A percentile compares a stretch with the other conserved stretches of the same genome.
These are phyloP conservation scores for Aleiodes leptofemur DNA, from an alignment of 2,888 invertebrate genomes.

Conservation along the genomic window DNA sequence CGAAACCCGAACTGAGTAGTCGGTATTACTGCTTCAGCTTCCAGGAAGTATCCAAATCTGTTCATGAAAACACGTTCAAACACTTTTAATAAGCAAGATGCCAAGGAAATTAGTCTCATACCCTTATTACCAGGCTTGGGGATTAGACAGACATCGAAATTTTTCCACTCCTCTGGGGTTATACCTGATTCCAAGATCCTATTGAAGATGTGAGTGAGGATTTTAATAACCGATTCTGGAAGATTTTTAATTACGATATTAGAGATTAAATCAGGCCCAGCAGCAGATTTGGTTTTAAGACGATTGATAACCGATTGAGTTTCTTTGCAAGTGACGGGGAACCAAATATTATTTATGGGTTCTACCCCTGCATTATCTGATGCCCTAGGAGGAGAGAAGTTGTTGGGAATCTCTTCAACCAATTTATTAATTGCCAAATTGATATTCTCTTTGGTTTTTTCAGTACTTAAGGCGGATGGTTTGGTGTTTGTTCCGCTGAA, in stretches of 20 bases:
- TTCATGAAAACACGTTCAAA: too few relatives aligned
- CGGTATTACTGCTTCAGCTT: too few relatives aligned
- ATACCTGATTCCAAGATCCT: slow-evolving; percentile 30
- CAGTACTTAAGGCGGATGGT: background rate
- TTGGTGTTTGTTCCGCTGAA: background rate
- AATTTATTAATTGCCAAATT: slow-evolving; percentile 11
- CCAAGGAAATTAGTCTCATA: too few relatives aligned
- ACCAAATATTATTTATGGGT: slow-evolving; percentile 15
- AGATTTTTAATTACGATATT: slow-evolving; percentile 29
- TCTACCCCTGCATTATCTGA: background rate
- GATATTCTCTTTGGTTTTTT: background rate
- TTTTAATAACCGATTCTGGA: slow-evolving; percentile 25
- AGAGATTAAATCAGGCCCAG: slow-evolving; percentile 29
- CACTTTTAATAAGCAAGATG: too few relatives aligned
- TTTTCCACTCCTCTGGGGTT: slow-evolving; percentile 44
- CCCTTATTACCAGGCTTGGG: too few relatives aligned
- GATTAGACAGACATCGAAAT: too few relatives aligned
- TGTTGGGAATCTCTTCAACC: background rate
- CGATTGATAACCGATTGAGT: background rate
- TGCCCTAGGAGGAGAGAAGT: background rate
- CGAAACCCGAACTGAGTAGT: too few relatives aligned
- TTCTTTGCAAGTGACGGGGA: slow-evolving; percentile 1
- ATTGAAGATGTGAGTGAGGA: slow-evolving; percentile 29
- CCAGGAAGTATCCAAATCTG: too few relatives aligned
- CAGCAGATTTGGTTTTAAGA: slow-evolving; percentile 23